phyloP scores from a whole-genome alignment of 2,113 vertebrate species.

The Podiceps cristatus region DNA sequence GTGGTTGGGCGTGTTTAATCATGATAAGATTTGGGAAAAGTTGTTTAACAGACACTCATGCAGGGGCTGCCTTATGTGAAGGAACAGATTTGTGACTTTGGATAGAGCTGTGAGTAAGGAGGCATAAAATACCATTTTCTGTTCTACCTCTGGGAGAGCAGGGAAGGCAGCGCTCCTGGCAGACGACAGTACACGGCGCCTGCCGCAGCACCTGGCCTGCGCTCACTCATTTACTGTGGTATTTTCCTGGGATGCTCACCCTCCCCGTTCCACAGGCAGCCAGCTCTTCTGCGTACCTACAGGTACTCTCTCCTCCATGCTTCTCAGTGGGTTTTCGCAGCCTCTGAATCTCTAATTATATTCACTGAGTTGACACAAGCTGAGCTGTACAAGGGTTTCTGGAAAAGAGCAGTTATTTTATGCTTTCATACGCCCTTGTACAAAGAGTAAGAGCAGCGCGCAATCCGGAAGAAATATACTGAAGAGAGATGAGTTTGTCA shows the following conservation, averaged over 20 bases:
- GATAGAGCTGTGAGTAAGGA: not conserved
- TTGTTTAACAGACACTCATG: not conserved
- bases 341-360: not conserved
- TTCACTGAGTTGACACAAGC: not conserved
- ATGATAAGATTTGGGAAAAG: not conserved
- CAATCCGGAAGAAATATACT: not conserved
- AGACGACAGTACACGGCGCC: rapidly evolving
- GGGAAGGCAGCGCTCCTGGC: not conserved
- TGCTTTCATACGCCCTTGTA: not conserved
- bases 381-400: not conserved
- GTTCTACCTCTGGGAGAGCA: not conserved
- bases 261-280: not conserved
- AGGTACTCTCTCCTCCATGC: not conserved
- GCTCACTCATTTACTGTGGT: not conserved
- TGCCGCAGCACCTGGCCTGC: not conserved
- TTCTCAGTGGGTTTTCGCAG: not conserved
- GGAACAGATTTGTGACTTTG: not conserved
- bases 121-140: not conserved
- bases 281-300: not conserved
- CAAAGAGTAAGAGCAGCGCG: not conserved
- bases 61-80: not conserved
- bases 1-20: not conserved
- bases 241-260: not conserved
- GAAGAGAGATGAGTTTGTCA: not conserved
- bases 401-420: not conserved